Evolutionary conservation across 1,140 invertebrate genomes (phyloP), one percentile per base, ranked within the genome.

Genomic region (Bombus impatiens): DNA sequence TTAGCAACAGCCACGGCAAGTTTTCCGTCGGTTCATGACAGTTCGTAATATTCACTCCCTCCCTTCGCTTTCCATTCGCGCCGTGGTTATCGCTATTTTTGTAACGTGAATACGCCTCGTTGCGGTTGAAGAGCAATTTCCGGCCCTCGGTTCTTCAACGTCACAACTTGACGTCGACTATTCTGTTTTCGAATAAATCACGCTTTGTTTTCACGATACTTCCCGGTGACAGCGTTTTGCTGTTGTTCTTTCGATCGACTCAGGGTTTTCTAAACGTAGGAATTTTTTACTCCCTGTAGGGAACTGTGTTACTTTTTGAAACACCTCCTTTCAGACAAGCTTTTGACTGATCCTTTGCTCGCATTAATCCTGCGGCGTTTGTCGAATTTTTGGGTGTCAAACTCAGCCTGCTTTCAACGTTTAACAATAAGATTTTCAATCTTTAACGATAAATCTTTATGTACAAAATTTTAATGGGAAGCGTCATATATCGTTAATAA

Each of bases 11-110:
- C 32, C 72, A 35, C 13, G 57, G 74, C 59, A 83, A 77, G 72
- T 77, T 83, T 67, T 68, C 71, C 72, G 67, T 32, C 70, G 76
- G 87, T 88, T 87, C 47, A 28, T 82, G 65, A 62, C 87, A 88
- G 72, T 88, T 88, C 32, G 72, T 67, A 67, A 83, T 83, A 83
- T 83, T 83, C 59, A 9, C 28, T 12, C 72, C 2, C 18, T 53
- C 59, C 18, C 28, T 25, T 18, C 32, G 67, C n/a, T 44, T n/a
- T n/a, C 59, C 81, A 22, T 13, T 57, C 32, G 72, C 59, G 28
- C 62, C 28, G 62, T n/a, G n/a, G 62, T 77, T 77, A 15, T 59
- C 12, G 12, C 13, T n/a, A 67, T 75, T 83, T 83, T 83, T 83
- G 13, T 67, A 83, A 77, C 71, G 71, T 65, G 62, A 83, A 53